These are phyloP conservation scores for Scopus umbretta DNA, from an alignment of 2,113 vertebrate species.

Conservation along the genomic window DNA sequence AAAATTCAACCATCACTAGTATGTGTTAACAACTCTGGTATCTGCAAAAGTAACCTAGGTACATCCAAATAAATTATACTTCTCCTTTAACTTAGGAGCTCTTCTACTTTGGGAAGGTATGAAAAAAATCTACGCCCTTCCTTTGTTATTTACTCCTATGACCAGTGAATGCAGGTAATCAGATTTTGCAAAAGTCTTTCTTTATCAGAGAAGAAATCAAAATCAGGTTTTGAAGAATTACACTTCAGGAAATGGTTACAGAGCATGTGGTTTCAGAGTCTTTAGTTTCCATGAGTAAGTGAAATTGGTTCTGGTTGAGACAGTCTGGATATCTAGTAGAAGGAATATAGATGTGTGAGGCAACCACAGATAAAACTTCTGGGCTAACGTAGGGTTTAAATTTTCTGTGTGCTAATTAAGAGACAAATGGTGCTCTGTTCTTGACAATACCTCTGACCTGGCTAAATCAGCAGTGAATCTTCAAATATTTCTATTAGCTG, in stretches of 20 bases:
- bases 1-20: not conserved
- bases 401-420: not conserved
- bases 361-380: not conserved
- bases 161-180: not conserved
- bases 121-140: not conserved
- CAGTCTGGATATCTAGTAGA: not conserved
- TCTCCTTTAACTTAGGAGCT: not conserved
- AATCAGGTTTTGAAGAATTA: not conserved
- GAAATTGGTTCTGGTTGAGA: not conserved
- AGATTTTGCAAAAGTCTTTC: not conserved
- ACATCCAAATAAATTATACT: not conserved
- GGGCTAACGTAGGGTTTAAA: not conserved
- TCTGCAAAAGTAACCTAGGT: not conserved
- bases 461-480: not conserved
- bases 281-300: not conserved
- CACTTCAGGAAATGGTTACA: not conserved
- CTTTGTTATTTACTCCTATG: not conserved
- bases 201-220: not conserved
- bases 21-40: not conserved
- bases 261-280: not conserved
- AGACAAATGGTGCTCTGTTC: not conserved
- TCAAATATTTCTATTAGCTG: not conserved
- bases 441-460: not conserved
- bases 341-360: not conserved
- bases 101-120: not conserved